Evolutionary conservation across 2,797 vertebrate genomes (phyloP), one percentile per base, ranked within the genome.

Genomic region (Nannoperca australis): DNA sequence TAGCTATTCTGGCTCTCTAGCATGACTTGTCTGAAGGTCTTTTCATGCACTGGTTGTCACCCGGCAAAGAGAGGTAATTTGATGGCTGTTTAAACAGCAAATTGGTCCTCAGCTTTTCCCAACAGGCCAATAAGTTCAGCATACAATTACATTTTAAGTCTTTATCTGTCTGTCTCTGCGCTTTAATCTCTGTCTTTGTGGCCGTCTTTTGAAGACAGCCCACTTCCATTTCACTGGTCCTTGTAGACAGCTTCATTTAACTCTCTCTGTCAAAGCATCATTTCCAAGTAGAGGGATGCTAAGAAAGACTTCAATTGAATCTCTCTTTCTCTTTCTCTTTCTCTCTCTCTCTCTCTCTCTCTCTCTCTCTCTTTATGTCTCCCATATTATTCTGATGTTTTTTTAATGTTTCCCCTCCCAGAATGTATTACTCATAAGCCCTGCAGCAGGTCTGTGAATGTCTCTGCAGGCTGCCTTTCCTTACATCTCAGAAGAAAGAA

Each of bases 61-160:
- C 90, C 88, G 78, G 76, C 71, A 83, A 85, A 87, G 73, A 86
- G 85, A 83, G 86, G 75, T 89, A 85, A 93, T 92, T 89, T 92
- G 88, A 93, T 86, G 90, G 88, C 88, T 91, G 84, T 93, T 93
- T 93, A 91, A 91, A 90, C 91, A 88, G 86, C 85, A 92, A 94
- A 93, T 88, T 88, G 87, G 84, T 88, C 75, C 71, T 81, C 73
- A 66, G 87, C 88, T 71, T 91, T 88, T 85, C 91, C 85, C 88
- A 83, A 87, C 74, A 85, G 90, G 32, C 85, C 88, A 85, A 79
- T 84, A 89, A 75, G 74, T 90, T 86, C 81, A 77, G 84, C 88
- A 81, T 85, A 90, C 91, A 93, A 91, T 90, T 91, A 90, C 83
- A 91, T 90, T 87, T 89, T 84, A 81, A 83, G 86, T 82, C 82